Percentiles rank a stretch among this genome's conserved stretches.
phyloP scores from a whole-genome alignment of 2,888 invertebrate species.

The Caenorhabditis sinica region DNA sequence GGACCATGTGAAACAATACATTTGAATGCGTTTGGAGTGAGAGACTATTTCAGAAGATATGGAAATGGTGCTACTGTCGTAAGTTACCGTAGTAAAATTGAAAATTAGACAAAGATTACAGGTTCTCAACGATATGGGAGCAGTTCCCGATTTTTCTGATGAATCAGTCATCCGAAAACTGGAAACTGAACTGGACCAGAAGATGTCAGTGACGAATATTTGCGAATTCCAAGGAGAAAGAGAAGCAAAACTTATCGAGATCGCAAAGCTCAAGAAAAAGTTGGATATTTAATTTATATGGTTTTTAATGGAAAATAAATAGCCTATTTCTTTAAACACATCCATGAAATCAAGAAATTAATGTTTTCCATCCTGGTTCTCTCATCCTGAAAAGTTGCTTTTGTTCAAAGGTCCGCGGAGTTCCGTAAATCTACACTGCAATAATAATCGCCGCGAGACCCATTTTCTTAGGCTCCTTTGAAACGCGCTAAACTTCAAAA shows the following conservation, averaged over 20 bases:
- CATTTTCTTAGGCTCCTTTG: no score
- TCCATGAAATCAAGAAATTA: no score
- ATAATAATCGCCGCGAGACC: conserved; percentile 9
- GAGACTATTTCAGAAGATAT: conserved; percentile 72
- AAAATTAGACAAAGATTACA: neutral
- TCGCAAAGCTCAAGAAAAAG: conserved; percentile 66
- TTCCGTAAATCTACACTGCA: neutral
- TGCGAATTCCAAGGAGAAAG: conserved; percentile 55
- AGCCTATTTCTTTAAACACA: no score
- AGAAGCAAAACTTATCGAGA: conserved; percentile 61
- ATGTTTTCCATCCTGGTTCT: no score
- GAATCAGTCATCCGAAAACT: conserved; percentile 66
- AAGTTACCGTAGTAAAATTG: neutral
- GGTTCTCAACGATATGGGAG: conserved; percentile 69
- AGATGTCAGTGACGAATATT: conserved; percentile 59
- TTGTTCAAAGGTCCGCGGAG: neutral
- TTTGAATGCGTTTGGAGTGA: conserved; percentile 91
- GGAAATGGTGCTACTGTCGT: conserved; percentile 63
- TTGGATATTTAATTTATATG: conserved; percentile 19
- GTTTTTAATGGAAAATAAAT: no score
- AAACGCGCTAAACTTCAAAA: neutral
- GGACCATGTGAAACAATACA: conserved; percentile 96
- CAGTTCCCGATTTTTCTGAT: conserved; percentile 71
- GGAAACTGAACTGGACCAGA: conserved; percentile 47
- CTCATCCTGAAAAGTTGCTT: neutral